Conservation (phyloP, 1,140 invertebrate species). For the Sitobion miscanthi region DNA sequence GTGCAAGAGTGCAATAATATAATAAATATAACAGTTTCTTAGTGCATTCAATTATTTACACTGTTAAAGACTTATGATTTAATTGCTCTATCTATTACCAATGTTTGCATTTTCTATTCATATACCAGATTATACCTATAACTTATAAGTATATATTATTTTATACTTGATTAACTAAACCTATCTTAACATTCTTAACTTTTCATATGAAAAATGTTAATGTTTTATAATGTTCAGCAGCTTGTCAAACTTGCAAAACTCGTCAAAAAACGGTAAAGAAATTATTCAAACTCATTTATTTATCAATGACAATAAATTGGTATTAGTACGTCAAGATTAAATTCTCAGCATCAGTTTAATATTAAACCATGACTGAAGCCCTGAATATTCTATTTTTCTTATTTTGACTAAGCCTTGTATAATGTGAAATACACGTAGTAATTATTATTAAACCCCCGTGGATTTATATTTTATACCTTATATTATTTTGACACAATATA, state of each 20-base stretch:
- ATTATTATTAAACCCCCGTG: not conserved
- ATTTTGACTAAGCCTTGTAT: not conserved
- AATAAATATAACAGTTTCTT: not conserved
- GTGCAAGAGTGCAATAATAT: not conserved
- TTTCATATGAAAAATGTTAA: not conserved
- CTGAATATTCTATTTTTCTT: not conserved
- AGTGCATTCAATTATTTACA: not conserved
- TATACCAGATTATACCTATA: not conserved
- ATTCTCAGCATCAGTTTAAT: slow-evolving; percentile 16
- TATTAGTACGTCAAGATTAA: slow-evolving; percentile 24
- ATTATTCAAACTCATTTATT: slow-evolving; percentile 28
- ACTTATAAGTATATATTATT: not conserved
- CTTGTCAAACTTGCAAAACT: not conserved
- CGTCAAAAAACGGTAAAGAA: not conserved
- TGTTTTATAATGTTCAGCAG: not conserved
- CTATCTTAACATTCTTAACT: not conserved
- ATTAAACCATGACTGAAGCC: not conserved
- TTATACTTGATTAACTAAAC: not conserved
- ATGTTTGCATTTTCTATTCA: not conserved
- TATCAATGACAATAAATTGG: not conserved
- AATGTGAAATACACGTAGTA: not conserved
- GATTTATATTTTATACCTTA: not conserved
- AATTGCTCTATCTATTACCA: not conserved
- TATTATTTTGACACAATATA: not conserved
- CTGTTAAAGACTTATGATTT: not conserved